Base-by-base conservation (phyloP, 2,113 vertebrate species). In the Gambusia holbrooki region DNA sequence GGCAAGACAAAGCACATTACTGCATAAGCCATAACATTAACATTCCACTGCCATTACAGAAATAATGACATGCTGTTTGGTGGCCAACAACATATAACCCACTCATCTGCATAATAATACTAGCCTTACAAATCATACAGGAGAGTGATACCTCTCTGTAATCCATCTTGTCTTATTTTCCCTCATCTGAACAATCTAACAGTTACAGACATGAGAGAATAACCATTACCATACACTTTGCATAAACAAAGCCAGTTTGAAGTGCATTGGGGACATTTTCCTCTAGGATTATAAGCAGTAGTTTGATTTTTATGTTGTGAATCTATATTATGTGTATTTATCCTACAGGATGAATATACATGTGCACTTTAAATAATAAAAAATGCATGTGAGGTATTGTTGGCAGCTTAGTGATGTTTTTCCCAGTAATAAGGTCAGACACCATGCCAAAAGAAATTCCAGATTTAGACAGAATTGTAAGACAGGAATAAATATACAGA, bases 51-150 rank as follows among this genome's bases (percentile, higher is more conserved):
- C 71, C 74, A 92, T 90, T 89, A 89, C 62, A 79, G 69, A 77
- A 77, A 87, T 92, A 92, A 93, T 90, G 89, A 78, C 83, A 79
- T 64, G 61, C 83, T 79, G 81, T 77, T 84, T 76, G 81, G 72
- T 74, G 83, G 71, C 83, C 87, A 82, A 54, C 84, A 76, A 73
- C 85, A 81, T 90, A 87, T 83, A 87, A 88, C 80, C 51, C 30
- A 11, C 68, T 93, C 83, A 91, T 93, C 79, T 93, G 83, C 92
- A 93, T 93, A 92, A 93, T 91, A 74, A 76, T 1, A 63, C 66
- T 71, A 71, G 62, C 54, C 72, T 81, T 71, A 77, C 62, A 87
- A 87, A 78, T 86, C 79, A 79, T 79, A 51, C 79, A 67, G 58
- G 17, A 45, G 73, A 76, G 66, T 63, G 81, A 82, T 77, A 81